phyloP scores from a whole-genome alignment of 2,888 invertebrate species.

The Scrobipalpa costella region DNA sequence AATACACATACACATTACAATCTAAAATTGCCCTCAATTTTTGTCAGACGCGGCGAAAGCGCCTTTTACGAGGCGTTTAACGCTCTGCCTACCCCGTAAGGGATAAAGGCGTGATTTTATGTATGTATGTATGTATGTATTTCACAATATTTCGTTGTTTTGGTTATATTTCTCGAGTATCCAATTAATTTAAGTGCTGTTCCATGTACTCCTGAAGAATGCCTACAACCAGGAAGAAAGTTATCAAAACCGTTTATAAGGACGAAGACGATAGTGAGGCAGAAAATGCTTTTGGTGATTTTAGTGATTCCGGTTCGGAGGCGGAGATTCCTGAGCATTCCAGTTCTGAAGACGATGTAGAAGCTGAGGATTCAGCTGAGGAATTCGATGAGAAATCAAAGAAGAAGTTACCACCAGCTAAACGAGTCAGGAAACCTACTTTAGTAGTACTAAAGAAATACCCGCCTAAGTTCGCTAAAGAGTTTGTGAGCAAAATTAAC shows the following conservation, averaged over 20 bases:
- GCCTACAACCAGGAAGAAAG: constrained; percentile 70
- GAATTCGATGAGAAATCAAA: constrained; percentile 50
- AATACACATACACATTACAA: no score
- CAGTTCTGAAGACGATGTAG: constrained; percentile 57
- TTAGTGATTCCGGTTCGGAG: constrained; percentile 77
- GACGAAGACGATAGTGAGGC: constrained; percentile 66
- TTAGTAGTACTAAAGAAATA: no score
- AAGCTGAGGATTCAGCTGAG: constrained; percentile 55
- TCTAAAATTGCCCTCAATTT: no score
- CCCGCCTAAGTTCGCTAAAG: constrained; percentile 50
- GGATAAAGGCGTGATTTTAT: no score
- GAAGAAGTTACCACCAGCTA: constrained; percentile 31
- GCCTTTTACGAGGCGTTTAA: no score
- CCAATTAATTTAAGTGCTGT: background rate
- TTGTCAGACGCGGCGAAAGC: no score
- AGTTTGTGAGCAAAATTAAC: constrained; percentile 55
- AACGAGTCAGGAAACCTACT: constrained; percentile 39
- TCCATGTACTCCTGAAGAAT: constrained; percentile 40
- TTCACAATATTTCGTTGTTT: constrained; percentile 17
- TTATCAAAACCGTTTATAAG: constrained; percentile 69
- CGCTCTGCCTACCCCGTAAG: no score
- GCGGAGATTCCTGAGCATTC: constrained; percentile 66
- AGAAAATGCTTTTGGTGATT: constrained; percentile 56
- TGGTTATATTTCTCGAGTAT: background rate
- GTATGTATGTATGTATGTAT: no score